Base-by-base conservation (phyloP, 2,113 vertebrate genomes). In the Aspidoscelis tigris region DNA sequence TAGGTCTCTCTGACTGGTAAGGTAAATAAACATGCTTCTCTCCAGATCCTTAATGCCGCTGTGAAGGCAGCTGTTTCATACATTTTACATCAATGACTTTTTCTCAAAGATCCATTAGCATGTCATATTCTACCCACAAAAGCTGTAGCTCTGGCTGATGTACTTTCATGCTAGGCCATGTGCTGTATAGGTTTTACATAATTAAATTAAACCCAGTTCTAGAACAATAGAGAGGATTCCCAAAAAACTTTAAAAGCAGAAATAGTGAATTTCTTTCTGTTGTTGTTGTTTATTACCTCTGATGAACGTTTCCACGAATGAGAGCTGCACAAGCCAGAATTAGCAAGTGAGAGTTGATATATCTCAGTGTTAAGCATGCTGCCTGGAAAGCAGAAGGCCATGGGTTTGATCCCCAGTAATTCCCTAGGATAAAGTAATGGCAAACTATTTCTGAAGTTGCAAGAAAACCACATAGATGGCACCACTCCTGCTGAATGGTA, bases 11-110 rank as follows among this genome's bases (percentile, higher is more conserved):
- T 68, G 7, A 7, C 39, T 24, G 58, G 43, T 44, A 65, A 65
- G 11, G 21, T 68, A 14, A 44, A 78, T 39, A 33, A 33, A 78
- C 16, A 55, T 43, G 11, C 9, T 11, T 50, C 55, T 39, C 26
- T 66, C 41, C 58, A 33, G 66, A 75, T 66, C 18, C 43, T 66
- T 75, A n/a, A 20, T 53, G 72, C 41, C 8, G 14, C 12, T 53
- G 72, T 50, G 24, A 5, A 26, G 73, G n/a, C 26, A 53, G 53
- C 43, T 75, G 71, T 74, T 75, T 75, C 41, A 75, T 75, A 53
- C 24, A 75, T 83, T 82, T 83, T 66, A 50, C 61, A 83, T 66
- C 3, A 47, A 50, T 83, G 61, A 33, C 21, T 75, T 68, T 76
- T 73, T 41, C 6, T 11, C 14, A 61, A 78, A 64, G 76, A 64